Evolutionary conservation across 2,113 vertebrate species (phyloP).

Genomic region (Todiramphus chloris): DNA sequence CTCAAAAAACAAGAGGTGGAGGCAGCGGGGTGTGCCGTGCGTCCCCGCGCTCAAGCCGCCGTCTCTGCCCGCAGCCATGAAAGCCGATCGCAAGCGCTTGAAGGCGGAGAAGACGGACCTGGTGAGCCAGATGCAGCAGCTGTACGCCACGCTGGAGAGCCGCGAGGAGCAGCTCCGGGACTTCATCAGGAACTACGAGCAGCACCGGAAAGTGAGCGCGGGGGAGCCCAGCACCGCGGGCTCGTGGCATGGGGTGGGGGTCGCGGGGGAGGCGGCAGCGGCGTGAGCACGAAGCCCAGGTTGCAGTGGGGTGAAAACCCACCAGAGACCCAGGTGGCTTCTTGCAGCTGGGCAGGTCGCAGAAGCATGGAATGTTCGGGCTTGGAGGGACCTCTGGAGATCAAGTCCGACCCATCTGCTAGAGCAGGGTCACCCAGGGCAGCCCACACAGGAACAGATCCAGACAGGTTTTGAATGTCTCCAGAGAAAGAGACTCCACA

Average conservation of each 20-base stretch:
- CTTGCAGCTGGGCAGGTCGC: too few relatives aligned
- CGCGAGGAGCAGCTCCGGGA: conserved; percentile 96
- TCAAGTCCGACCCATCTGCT: too few relatives aligned
- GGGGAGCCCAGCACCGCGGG: accelerated
- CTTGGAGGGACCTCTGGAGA: too few relatives aligned
- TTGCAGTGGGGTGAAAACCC: accelerated
- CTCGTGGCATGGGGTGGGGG: accelerated
- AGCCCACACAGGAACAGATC: too few relatives aligned
- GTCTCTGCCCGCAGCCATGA: conserved; percentile 86
- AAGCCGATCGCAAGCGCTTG: conserved; percentile 93
- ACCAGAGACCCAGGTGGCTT: neutral
- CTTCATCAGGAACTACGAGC: conserved; percentile 98
- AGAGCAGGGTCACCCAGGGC: too few relatives aligned
- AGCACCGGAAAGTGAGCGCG: conserved; percentile 90
- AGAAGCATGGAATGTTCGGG: too few relatives aligned
- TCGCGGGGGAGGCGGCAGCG: neutral
- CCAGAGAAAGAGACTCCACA: too few relatives aligned
- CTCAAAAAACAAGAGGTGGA: neutral
- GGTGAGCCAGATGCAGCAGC: conserved; percentile 98
- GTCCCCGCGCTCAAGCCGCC: accelerated
- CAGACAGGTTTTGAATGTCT: too few relatives aligned
- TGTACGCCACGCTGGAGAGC: conserved; percentile 96
- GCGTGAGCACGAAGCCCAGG: accelerated
- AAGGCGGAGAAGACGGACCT: conserved; percentile 95
- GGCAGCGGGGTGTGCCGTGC: neutral